Conservation (phyloP, 2,888 invertebrate genomes). For the Drosophila robusta region DNA sequence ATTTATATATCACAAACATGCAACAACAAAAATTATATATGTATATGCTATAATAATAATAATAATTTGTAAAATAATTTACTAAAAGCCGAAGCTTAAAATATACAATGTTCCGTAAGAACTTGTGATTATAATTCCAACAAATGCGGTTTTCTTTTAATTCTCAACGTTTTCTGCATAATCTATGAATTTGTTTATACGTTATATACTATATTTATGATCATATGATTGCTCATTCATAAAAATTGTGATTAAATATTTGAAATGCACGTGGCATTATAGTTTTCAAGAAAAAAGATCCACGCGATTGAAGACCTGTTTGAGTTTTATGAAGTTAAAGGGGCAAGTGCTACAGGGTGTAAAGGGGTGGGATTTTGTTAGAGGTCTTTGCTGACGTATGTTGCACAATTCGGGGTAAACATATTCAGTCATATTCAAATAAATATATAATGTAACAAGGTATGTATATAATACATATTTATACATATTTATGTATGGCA, state of each 20-base stretch:
- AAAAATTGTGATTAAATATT: not conserved
- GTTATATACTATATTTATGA: not conserved
- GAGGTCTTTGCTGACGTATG: not conserved
- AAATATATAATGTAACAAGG: not conserved
- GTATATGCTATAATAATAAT: too few relatives aligned
- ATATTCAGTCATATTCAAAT: not conserved
- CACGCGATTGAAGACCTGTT: constrained; percentile 3
- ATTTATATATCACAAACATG: too few relatives aligned
- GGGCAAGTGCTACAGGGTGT: not conserved
- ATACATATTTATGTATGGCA: constrained; percentile 19
- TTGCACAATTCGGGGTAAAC: not conserved
- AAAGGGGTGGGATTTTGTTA: not conserved
- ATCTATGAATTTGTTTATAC: not conserved
- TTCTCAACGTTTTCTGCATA: too few relatives aligned
- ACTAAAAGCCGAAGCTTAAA: not conserved
- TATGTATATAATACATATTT: not conserved
- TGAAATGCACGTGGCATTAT: not conserved
- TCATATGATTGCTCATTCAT: not conserved
- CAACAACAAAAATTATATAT: too few relatives aligned
- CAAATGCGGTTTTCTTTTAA: too few relatives aligned
- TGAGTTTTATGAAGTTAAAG: not conserved
- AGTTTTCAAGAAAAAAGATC: not conserved
- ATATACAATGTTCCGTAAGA: not conserved
- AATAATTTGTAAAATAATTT: too few relatives aligned
- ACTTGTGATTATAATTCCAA: not conserved